These are phyloP conservation scores for Onthophagus sagittarius DNA, from an alignment of 2,888 invertebrate species.

Conservation along the genomic window DNA sequence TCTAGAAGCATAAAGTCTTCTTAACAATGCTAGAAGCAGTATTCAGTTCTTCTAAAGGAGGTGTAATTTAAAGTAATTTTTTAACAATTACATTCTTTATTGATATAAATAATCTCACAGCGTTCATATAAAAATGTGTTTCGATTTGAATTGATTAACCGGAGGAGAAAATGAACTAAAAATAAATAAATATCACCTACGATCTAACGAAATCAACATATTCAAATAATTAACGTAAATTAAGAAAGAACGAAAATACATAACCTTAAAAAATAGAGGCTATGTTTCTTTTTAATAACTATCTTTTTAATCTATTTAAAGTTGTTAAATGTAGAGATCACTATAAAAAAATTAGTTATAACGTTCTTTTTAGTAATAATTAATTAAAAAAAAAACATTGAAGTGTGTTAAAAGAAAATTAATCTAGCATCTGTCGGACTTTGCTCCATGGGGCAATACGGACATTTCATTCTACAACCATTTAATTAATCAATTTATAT, in stretches of 20 bases:
- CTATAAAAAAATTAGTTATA: background rate
- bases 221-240: no score
- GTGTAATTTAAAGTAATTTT: no score
- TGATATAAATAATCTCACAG: background rate
- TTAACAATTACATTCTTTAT: background rate
- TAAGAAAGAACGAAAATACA: no score
- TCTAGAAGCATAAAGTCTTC: no score
- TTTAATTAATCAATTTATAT: no score
- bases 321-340: background rate
- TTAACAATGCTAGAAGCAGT: no score
- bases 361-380: background rate
- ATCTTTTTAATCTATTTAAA: no score
- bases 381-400: background rate
- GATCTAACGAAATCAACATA: background rate
- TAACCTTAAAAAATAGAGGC: no score
- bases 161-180: background rate
- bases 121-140: background rate
- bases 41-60: no score
- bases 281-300: no score
- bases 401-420: conserved; percentile 74
- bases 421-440: conserved; percentile 87
- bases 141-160: background rate
- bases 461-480: conserved; percentile 98
- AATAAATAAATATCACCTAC: background rate
- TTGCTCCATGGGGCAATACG: conserved; percentile 97